Base-by-base conservation (phyloP, 2,113 vertebrate genomes). In the Columba livia region DNA sequence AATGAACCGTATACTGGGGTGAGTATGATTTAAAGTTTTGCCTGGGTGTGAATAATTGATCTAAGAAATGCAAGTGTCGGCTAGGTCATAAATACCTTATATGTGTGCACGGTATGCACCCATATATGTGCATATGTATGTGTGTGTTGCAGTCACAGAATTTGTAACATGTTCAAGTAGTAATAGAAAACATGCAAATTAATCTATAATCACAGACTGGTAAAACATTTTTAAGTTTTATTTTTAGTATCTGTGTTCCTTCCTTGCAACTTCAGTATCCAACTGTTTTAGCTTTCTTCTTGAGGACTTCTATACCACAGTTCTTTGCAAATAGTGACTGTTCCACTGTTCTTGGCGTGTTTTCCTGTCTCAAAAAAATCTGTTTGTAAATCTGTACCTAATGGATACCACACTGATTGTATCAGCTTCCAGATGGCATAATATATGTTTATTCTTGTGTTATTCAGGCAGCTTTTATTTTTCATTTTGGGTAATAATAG, bases 1-100 rank as follows among this genome's bases (percentile, higher is more conserved):
- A 93, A 99, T 99, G 99, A 98, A 98, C 69, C 99, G 99, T 90
- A 98, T 99, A 91, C 97, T 99, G 97, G 99, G 99, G 99, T 99
- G 93, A 98, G 99, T 96, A 94, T 57, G 61, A 4, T 21, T 56
- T 25, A 13, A 40, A 51, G 38, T 81, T 73, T 78, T 53, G 10
- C 62, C 81, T 61, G 60, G 21, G 11, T 79, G 32, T 71, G 79
- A 54, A 26, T 70, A 79, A 36, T 38, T 82, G 24, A 47, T 29
- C 51, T 47, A 54, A 66, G n/a, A 89, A 92, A 89, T 77, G 21
- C 18, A 26, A 13, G 34, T 21, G 47, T 48, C 47, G 38, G 29
- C 16, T 34, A 18, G 34, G 32, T 71, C 66, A 54, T 38, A 60
- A 62, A 62, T 50, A 66, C 7, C 11, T 54, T 17, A 20, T 20